Percentiles rank a stretch among this genome's conserved stretches.
phyloP scores from a whole-genome alignment of 1,140 invertebrate genomes.

The Drosophila nannoptera region DNA sequence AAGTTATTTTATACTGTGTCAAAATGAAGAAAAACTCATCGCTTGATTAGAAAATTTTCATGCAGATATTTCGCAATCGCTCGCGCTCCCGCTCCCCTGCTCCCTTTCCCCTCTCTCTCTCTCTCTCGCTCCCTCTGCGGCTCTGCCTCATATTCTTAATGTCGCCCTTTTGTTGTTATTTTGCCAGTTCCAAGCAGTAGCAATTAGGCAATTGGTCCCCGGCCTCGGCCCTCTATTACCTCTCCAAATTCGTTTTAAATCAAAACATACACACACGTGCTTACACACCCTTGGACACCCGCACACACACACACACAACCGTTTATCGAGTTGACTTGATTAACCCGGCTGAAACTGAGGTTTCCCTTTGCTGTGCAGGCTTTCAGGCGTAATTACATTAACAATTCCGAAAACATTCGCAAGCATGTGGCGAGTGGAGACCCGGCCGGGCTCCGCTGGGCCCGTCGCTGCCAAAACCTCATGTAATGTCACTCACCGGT shows the following conservation, averaged over 20 bases:
- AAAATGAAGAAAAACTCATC: conserved; percentile 50
- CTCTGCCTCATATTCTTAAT: not conserved
- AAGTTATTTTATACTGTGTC: conserved; percentile 59
- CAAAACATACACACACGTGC: conserved; percentile 20
- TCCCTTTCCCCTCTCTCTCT: not conserved
- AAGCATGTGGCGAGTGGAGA: conserved; percentile 7
- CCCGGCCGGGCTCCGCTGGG: not conserved
- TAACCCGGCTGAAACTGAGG: conserved; percentile 26
- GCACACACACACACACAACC: conserved; percentile 20
- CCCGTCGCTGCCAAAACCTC: conserved; percentile 33
- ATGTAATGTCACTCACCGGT: conserved; percentile 67
- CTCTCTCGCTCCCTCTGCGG: not conserved
- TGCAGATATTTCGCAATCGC: not conserved
- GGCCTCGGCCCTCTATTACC: conserved; percentile 2
- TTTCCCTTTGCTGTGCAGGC: conserved; percentile 20
- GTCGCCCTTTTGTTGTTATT: not conserved
- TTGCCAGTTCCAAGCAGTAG: conserved; percentile 6
- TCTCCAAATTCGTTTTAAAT: conserved; percentile 51
- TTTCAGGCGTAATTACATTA: conserved; percentile 74
- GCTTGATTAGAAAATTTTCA: conserved; percentile 55
- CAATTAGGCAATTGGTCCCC: conserved; percentile 67
- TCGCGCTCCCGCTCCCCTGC: not conserved
- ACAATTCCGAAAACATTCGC: conserved; percentile 70
- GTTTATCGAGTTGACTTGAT: conserved; percentile 55
- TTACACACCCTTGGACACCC: not conserved